Evolutionary conservation across 2,797 vertebrate genomes (phyloP).

Genomic region (Salarias fasciatus): DNA sequence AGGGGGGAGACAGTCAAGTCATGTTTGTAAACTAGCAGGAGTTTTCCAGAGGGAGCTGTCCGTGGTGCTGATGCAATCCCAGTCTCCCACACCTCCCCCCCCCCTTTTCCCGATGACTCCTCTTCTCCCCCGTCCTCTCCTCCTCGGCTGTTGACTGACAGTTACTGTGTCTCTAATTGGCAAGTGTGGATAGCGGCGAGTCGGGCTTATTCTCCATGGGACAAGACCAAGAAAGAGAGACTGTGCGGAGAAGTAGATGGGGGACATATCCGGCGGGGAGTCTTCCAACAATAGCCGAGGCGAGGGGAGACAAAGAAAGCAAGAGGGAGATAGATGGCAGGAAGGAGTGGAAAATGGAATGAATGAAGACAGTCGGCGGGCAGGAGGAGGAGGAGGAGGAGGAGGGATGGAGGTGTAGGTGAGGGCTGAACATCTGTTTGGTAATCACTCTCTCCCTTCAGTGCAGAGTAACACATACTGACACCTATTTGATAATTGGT

Average conservation of each 20-base stretch:
- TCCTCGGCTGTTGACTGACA: conserved; percentile 74
- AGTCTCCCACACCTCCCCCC: background rate
- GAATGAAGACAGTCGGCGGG: conserved; percentile 33
- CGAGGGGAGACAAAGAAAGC: conserved; percentile 21
- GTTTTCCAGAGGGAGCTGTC: conserved; percentile 67
- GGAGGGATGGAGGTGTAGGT: conserved; percentile 38
- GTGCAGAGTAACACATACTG: conserved; percentile 65
- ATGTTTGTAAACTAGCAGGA: conserved; percentile 57
- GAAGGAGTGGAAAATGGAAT: conserved; percentile 21
- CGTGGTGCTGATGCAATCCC: conserved; percentile 67
- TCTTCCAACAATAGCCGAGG: conserved; percentile 9
- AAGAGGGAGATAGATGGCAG: conserved; percentile 9
- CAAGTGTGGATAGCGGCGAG: conserved; percentile 69
- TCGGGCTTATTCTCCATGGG: conserved; percentile 71
- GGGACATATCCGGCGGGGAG: conserved; percentile 4
- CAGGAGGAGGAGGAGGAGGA: conserved; percentile 26
- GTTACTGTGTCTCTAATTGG: conserved; percentile 76
- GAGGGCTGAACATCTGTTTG: conserved; percentile 72
- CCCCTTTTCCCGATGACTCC: conserved; percentile 44
- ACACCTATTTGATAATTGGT: conserved; percentile 81
- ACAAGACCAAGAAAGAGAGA: conserved; percentile 46
- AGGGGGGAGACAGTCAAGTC: conserved; percentile 31
- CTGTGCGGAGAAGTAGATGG: conserved; percentile 16
- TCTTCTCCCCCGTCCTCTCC: conserved; percentile 46
- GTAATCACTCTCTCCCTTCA: conserved; percentile 69